Evolutionary conservation across 1,140 invertebrate genomes (phyloP).

Genomic region (Lamellibrachia luymesi): DNA sequence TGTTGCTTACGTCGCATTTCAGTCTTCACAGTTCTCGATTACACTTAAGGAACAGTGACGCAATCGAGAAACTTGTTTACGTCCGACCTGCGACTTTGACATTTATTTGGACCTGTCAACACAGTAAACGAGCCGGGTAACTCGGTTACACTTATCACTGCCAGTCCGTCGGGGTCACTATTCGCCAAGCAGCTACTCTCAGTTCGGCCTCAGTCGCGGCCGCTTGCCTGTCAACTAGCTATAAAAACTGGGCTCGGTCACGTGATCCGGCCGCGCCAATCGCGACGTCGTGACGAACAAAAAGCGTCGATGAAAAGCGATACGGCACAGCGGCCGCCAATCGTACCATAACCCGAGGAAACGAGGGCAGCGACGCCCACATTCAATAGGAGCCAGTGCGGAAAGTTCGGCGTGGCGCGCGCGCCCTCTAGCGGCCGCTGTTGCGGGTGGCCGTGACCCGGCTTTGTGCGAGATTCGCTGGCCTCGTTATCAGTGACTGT

Average conservation of each 20-base stretch:
- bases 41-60: neutral
- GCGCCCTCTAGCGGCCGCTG: neutral
- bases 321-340: neutral
- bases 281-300: neutral
- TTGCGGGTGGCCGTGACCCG: neutral
- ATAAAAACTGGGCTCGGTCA: neutral
- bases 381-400: neutral
- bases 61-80: neutral
- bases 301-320: neutral
- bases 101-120: neutral
- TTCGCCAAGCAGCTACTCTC: neutral
- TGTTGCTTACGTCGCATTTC: neutral
- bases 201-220: too few species aligned
- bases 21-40: neutral
- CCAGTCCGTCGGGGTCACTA: too few species aligned
- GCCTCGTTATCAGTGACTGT: neutral
- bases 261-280: neutral
- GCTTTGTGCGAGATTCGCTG: neutral
- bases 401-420: neutral
- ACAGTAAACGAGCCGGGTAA: neutral
- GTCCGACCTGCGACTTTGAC: neutral
- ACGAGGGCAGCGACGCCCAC: neutral
- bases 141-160: neutral
- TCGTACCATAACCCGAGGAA: constrained; percentile 3
- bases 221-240: neutral